Conservation (phyloP, 2,888 invertebrate species). For the Cosmorhoe ocellata region DNA sequence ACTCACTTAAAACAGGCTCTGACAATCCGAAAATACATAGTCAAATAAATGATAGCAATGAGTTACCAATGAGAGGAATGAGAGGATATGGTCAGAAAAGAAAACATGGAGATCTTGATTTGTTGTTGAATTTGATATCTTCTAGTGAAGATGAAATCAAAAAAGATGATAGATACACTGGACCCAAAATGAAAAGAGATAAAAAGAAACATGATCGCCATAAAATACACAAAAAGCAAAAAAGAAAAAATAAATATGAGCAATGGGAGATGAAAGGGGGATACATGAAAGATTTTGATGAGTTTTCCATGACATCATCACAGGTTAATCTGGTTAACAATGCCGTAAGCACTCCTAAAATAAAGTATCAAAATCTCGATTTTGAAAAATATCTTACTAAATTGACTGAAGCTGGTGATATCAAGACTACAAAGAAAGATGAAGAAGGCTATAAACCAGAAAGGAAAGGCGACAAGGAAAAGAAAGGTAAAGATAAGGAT, state of each 20-base stretch:
- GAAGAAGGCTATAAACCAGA: constrained; percentile 34
- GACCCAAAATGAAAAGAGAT: constrained; percentile 57
- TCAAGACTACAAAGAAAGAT: constrained; percentile 15
- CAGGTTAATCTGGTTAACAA: constrained; percentile 47
- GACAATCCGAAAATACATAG: constrained; percentile 32
- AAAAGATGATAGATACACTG: constrained; percentile 68
- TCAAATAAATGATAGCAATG: constrained; percentile 39
- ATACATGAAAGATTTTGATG: constrained; percentile 68
- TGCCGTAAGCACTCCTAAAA: constrained; percentile 43
- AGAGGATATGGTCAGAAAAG: constrained; percentile 63
- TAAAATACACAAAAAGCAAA: constrained; percentile 67
- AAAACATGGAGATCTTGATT: constrained; percentile 41
- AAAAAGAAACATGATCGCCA: constrained; percentile 65
- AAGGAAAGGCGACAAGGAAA: constrained; percentile 31
- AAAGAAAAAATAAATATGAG: constrained; percentile 70
- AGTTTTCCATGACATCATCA: constrained; percentile 52
- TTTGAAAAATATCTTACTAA: constrained; percentile 46
- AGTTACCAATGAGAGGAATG: constrained; percentile 63
- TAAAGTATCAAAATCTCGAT: constrained; percentile 41
- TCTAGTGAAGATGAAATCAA: constrained; percentile 64
- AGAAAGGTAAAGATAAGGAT: constrained; percentile 42
- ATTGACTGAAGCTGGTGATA: constrained; percentile 38
- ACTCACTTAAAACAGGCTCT: constrained; percentile 54
- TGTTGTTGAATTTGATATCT: constrained; percentile 38
- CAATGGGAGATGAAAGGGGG: constrained; percentile 76